phyloP scores from a whole-genome alignment of 2,113 vertebrate species.

The Oophaga pumilio region DNA sequence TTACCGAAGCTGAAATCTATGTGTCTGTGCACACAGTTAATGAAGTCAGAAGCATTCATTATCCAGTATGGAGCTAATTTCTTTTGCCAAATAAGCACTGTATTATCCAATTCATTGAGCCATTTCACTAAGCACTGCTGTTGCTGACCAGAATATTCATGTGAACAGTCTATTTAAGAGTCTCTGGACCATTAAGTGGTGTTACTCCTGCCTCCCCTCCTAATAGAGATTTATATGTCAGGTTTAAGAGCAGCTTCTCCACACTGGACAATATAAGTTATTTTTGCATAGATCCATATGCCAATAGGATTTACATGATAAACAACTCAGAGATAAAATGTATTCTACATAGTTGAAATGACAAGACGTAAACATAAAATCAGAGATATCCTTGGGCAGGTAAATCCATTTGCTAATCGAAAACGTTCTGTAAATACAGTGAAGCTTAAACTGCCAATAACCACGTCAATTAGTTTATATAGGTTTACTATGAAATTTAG shows the following conservation, averaged over 20 bases:
- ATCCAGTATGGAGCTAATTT: conserved; percentile 54
- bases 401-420: conserved; percentile 3
- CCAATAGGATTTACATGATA: conserved; percentile 12
- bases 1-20: conserved; percentile 43
- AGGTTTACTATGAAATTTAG: background rate
- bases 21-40: conserved; percentile 42
- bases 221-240: conserved; percentile 49
- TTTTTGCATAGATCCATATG: background rate
- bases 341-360: background rate
- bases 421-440: background rate
- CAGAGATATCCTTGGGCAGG: background rate
- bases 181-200: conserved; percentile 42
- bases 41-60: conserved; percentile 51
- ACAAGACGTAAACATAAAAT: background rate
- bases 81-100: conserved; percentile 54
- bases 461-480: background rate
- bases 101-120: conserved; percentile 56
- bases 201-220: background rate
- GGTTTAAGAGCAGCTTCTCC: conserved; percentile 23
- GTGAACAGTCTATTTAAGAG: conserved; percentile 48
- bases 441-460: conserved; percentile 8
- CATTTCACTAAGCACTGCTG: conserved; percentile 55
- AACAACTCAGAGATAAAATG: background rate
- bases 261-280: background rate
- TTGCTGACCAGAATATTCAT: conserved; percentile 54